phyloP scores from a whole-genome alignment of 2,888 invertebrate genomes.

The Volucella inanis region DNA sequence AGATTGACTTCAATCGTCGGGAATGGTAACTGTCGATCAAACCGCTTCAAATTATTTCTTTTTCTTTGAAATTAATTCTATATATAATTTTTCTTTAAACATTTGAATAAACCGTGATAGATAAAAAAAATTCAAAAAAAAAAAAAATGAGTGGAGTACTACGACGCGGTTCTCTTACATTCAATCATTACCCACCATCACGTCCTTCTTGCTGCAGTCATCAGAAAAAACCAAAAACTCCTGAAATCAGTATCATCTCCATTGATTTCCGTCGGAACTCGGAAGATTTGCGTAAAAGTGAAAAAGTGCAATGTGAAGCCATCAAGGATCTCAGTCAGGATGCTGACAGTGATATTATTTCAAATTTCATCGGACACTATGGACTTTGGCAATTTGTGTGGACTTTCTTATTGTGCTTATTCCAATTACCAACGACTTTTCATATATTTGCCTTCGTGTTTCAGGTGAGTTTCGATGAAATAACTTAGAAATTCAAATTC shows the following conservation, averaged over 20 bases:
- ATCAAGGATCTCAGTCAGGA: constrained; percentile 79
- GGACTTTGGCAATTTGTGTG: constrained; percentile 86
- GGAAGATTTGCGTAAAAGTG: constrained; percentile 80
- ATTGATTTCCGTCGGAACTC: constrained; percentile 81
- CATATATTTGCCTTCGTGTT: constrained; percentile 87
- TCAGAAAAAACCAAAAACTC: constrained; percentile 78
- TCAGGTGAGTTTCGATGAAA: constrained; percentile 78
- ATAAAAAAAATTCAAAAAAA: background rate
- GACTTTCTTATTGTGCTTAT: constrained; percentile 85
- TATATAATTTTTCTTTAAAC: background rate
- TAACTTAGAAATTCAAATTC: background rate
- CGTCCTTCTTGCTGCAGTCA: constrained; percentile 56
- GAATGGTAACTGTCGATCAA: constrained; percentile 30
- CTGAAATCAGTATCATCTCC: constrained; percentile 81
- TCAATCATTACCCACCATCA: constrained; percentile 75
- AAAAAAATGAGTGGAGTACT: constrained; percentile 80
- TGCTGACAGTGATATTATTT: constrained; percentile 84
- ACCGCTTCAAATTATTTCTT: background rate
- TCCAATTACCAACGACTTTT: constrained; percentile 86
- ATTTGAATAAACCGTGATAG: background rate
- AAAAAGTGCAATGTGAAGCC: constrained; percentile 15
- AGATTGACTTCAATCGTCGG: constrained; percentile 62
- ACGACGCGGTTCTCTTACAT: constrained; percentile 80
- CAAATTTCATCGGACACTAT: constrained; percentile 85
- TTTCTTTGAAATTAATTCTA: background rate